These are phyloP conservation scores for Podarcis cretensis DNA, from an alignment of 2,113 vertebrate genomes.

Conservation along the genomic window DNA sequence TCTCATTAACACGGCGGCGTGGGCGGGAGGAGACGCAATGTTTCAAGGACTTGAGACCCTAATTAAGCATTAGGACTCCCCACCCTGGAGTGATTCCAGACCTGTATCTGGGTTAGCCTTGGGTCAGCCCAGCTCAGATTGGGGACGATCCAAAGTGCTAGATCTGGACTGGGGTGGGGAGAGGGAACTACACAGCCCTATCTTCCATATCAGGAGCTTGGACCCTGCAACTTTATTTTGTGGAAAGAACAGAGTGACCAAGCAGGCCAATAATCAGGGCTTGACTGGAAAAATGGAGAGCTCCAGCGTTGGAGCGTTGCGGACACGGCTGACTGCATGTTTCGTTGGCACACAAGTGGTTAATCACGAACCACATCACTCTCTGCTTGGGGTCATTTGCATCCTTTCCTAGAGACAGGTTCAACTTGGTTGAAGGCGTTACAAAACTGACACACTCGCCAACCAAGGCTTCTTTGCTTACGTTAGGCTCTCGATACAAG, in stretches of 20 bases:
- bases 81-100: too few species aligned
- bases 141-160: too few species aligned
- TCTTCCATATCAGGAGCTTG: neutral
- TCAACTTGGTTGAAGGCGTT: neutral
- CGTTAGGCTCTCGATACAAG: neutral
- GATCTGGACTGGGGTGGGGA: too few species aligned
- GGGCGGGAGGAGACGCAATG: too few species aligned
- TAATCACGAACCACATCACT: slow-evolving; percentile 16
- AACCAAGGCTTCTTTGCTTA: neutral
- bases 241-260: neutral
- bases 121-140: too few species aligned
- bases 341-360: slow-evolving; percentile 3
- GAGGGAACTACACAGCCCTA: neutral
- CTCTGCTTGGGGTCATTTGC: neutral
- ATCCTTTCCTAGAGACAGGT: neutral
- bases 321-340: neutral
- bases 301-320: neutral
- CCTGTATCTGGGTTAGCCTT: too few species aligned
- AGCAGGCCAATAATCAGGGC: neutral
- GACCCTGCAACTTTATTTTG: neutral
- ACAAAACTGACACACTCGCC: slow-evolving; percentile 5
- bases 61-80: too few species aligned
- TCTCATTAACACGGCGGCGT: too few species aligned
- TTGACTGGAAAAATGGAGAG: neutral
- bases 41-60: too few species aligned